phyloP scores from a whole-genome alignment of 2,888 invertebrate species.

The Himalopsyche kuldschensis region DNA sequence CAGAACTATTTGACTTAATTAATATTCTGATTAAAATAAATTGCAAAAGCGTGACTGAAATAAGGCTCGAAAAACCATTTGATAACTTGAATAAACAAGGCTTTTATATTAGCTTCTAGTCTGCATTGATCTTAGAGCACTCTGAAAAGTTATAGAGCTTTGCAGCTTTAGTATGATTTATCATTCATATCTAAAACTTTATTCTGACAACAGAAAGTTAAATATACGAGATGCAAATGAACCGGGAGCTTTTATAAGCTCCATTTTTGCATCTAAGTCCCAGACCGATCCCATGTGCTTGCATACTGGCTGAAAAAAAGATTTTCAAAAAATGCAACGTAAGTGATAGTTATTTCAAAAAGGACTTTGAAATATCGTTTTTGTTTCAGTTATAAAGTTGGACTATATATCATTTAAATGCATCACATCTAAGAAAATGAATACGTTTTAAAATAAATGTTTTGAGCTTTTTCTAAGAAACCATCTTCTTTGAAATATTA shows the following conservation, averaged over 20 bases:
- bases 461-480: neutral
- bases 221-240: constrained; percentile 1
- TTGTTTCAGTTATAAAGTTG: neutral
- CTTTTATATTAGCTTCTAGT: neutral
- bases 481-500: too few relatives aligned
- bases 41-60: neutral
- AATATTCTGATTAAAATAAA: neutral
- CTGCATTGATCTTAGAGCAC: neutral
- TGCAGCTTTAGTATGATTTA: neutral
- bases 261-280: neutral
- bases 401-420: neutral
- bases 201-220: neutral
- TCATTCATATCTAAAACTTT: neutral
- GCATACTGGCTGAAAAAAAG: neutral
- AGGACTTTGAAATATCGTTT: neutral
- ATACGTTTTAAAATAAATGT: neutral
- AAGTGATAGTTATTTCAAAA: neutral
- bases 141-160: neutral
- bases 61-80: neutral
- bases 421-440: neutral
- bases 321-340: neutral
- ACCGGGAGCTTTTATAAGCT: neutral
- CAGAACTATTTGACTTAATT: neutral
- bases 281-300: neutral
- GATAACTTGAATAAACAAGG: neutral